Evolutionary conservation across 2,113 vertebrate genomes (phyloP), one percentile per base, ranked within the genome.

Genomic region (Mustela lutreola): DNA sequence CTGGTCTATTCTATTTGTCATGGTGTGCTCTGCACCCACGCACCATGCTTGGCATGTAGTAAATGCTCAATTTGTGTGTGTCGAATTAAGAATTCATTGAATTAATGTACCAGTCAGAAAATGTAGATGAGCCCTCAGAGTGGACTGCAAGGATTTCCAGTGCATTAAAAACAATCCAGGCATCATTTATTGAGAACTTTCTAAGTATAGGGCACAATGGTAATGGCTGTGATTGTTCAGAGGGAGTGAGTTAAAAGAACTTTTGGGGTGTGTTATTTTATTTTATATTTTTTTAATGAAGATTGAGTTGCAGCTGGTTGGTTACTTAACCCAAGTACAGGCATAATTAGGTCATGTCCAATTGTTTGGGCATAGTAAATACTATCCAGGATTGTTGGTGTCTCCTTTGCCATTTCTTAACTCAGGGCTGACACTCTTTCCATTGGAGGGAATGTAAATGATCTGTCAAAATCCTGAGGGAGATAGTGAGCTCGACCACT

Each of bases 91-190:
- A 56, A 45, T 67, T 89, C 65, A 21, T n/a, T 86, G 71, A 91
- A 48, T 94, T 50, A 62, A 53, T 88, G 11, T 53, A n/a, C 21
- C 75, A 19, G 62, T 93, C 21, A 56, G 86, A 95, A 93, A 88
- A 56, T 24, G 1, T 33, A 73, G 36, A 18, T 67, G 73, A 42
- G 11, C 93, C 53, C 33, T 93, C n/a, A 90, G 45, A 83, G 75
- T 79, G 53, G 62, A 90, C 58, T 83, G 67, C 24, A 50, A 63
- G 33, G 50, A 80, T 85, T 83, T 93, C 60, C 33, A 93, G 33
- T 42, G 48, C 26, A 6, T 87, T 75, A 60, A 71, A n/a, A 92
- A 89, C 21, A 53, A 26, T 21, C 10, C 60, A 65, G 36, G 22
- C 60, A 65, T 50, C 28, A 31, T 62, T 71, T 90, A 80, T 21